These are phyloP conservation scores for Rhodinocichla rosea DNA, from an alignment of 2,113 vertebrate genomes.

Conservation along the genomic window DNA sequence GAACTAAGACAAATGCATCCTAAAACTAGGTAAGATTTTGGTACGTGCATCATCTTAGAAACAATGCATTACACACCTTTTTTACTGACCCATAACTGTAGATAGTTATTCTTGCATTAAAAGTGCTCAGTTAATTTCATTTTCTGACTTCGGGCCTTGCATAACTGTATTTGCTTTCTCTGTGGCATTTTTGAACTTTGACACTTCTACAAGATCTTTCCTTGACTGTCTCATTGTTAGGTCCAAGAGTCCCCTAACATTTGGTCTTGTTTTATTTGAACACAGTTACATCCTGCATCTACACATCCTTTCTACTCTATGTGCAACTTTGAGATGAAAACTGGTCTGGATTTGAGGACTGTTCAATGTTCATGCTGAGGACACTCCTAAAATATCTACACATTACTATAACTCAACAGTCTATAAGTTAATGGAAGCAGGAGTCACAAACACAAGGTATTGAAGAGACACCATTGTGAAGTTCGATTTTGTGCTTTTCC, in stretches of 20 bases:
- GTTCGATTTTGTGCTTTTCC: not conserved
- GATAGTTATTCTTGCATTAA: not conserved
- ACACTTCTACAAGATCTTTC: not conserved
- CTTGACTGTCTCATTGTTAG: not conserved
- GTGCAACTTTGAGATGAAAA: not conserved
- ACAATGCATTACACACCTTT: not conserved
- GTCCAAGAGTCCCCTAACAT: not conserved
- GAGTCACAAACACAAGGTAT: not conserved
- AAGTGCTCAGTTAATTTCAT: not conserved
- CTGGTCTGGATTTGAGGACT: not conserved
- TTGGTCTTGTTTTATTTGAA: not conserved
- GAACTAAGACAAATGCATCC: not conserved
- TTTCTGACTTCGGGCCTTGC: not conserved
- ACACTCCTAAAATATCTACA: not conserved
- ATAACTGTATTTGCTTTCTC: not conserved
- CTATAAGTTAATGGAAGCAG: not conserved
- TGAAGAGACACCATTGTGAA: not conserved
- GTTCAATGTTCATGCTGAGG: not conserved
- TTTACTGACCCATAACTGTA: not conserved
- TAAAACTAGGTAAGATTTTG: not conserved
- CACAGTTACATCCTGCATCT: not conserved
- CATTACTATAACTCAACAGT: not conserved
- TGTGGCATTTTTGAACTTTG: not conserved
- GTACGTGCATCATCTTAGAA: not conserved
- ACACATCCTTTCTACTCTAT: not conserved